Evolutionary conservation across 2,888 invertebrate genomes (phyloP).

Genomic region (Bursaphelenchus okinawaensis): DNA sequence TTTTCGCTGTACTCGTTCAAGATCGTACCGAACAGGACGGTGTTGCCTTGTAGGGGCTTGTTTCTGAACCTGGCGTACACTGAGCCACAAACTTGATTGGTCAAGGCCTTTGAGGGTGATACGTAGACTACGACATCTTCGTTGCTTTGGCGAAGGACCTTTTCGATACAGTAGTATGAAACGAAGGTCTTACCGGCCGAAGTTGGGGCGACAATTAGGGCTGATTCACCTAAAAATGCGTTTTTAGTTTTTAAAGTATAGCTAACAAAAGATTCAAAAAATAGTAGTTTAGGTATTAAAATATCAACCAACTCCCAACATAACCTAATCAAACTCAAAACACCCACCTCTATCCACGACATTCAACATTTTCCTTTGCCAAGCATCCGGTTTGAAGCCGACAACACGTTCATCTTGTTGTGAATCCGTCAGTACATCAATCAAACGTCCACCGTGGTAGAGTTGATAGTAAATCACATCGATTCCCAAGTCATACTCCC

Average conservation of each 20-base stretch:
- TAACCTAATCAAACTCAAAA: background rate
- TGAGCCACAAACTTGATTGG: constrained; percentile 43
- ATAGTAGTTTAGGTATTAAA: background rate
- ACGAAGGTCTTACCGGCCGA: constrained; percentile 60
- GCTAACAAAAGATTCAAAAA: too few species aligned
- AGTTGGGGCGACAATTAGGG: constrained; percentile 59
- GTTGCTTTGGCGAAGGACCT: constrained; percentile 56
- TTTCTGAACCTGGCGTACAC: constrained; percentile 58
- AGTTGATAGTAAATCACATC: constrained; percentile 49
- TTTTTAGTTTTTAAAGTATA: background rate
- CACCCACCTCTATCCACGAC: constrained; percentile 54
- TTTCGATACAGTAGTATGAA: constrained; percentile 60
- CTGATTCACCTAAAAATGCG: constrained; percentile 56
- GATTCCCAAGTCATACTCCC: constrained; percentile 44
- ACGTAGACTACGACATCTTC: constrained; percentile 59
- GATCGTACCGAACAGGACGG: constrained; percentile 57
- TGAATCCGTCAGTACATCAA: constrained; percentile 53
- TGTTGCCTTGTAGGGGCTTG: constrained; percentile 53
- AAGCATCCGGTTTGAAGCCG: constrained; percentile 58
- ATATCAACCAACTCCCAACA: background rate
- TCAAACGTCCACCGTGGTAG: constrained; percentile 50
- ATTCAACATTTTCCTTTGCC: constrained; percentile 58
- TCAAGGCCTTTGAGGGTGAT: constrained; percentile 58
- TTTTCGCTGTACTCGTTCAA: constrained; percentile 46
- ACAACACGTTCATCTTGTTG: constrained; percentile 54